Evolutionary conservation across 2,113 vertebrate genomes (phyloP).

Genomic region (Anguilla japonica): DNA sequence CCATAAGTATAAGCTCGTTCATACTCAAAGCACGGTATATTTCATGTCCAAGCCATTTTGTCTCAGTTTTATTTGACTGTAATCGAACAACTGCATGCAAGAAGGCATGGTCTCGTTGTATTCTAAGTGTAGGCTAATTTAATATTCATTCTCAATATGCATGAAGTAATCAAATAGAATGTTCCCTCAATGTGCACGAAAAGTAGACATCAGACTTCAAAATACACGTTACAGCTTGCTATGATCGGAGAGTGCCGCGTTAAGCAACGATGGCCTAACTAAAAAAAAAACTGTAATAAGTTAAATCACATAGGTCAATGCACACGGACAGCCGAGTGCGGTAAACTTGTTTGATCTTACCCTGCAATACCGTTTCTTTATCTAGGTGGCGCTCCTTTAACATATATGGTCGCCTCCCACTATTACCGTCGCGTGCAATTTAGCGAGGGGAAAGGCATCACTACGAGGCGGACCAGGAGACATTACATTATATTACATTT

Average conservation of each 20-base stretch:
- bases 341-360: not conserved
- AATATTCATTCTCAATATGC: not conserved
- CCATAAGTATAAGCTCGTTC: not conserved
- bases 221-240: not conserved
- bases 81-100: not conserved
- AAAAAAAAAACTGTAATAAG: too few species aligned
- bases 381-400: slow-evolving; percentile 28
- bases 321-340: not conserved
- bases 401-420: not conserved
- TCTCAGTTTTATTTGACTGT: not conserved
- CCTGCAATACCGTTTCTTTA: not conserved
- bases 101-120: not conserved
- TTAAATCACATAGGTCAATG: not conserved
- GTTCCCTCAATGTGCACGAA: not conserved
- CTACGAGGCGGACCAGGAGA: not conserved
- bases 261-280: not conserved
- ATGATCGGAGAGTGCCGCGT: not conserved
- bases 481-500: not conserved
- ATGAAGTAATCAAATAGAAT: not conserved
- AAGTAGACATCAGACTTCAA: not conserved
- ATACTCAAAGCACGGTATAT: not conserved
- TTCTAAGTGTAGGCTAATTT: not conserved
- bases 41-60: not conserved
- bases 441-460: not conserved
- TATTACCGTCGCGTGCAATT: not conserved